These are phyloP conservation scores for Philonicus albiceps DNA, from an alignment of 2,888 invertebrate genomes.

Conservation along the genomic window DNA sequence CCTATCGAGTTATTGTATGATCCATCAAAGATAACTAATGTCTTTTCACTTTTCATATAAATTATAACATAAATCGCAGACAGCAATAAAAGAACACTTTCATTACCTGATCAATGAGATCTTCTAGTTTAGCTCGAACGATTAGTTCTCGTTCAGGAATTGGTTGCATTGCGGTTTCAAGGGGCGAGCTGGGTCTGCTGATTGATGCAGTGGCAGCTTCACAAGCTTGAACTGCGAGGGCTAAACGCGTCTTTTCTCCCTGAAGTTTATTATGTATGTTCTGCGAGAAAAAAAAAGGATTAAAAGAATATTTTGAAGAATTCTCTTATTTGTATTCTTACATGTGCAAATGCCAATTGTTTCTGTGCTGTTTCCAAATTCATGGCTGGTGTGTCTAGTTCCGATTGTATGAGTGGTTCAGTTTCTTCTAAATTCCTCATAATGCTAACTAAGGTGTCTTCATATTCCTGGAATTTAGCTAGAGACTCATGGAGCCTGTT, in stretches of 20 bases:
- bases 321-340: conserved; percentile 12
- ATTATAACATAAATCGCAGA: background rate
- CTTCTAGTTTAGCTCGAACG: conserved; percentile 85
- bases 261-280: conserved; percentile 87
- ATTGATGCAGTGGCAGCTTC: conserved; percentile 92
- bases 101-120: conserved; percentile 89
- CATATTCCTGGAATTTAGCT: conserved; percentile 92
- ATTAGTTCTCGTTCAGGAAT: conserved; percentile 85
- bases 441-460: conserved; percentile 86
- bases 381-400: conserved; percentile 77
- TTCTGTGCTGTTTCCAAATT: conserved; percentile 76
- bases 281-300: conserved; percentile 53
- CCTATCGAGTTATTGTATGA: too few relatives aligned
- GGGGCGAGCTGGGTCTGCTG: conserved; percentile 87
- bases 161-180: conserved; percentile 84
- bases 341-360: conserved; percentile 77
- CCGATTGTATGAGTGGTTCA: conserved; percentile 78
- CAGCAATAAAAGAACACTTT: background rate
- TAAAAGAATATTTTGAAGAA: background rate
- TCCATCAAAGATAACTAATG: too few relatives aligned
- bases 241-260: conserved; percentile 84
- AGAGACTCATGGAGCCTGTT: conserved; percentile 86
- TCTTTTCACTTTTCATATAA: background rate
- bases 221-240: conserved; percentile 89
- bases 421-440: conserved; percentile 81